A percentile compares a stretch with the other conserved stretches of the same genome.
Conservation (phyloP, 2,113 vertebrate genomes). For the Egretta garzetta region DNA sequence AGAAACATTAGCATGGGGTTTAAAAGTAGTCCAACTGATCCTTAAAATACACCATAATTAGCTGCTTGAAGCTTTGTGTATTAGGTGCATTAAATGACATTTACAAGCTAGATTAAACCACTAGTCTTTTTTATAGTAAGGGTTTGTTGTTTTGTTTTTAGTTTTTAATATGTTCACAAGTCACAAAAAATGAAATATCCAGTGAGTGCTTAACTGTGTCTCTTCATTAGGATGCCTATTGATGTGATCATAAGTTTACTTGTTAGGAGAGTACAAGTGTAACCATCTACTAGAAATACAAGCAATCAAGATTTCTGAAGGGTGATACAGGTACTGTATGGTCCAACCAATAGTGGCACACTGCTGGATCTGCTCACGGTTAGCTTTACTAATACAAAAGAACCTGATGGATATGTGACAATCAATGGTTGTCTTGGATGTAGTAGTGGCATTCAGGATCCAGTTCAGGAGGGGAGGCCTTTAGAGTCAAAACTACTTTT, state of each 20-base stretch:
- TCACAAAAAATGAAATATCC: background rate
- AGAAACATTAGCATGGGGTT: background rate
- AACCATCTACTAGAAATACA: background rate
- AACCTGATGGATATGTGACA: background rate
- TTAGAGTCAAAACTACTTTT: background rate
- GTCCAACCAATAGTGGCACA: background rate
- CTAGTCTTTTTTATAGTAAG: background rate
- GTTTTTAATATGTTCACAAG: background rate
- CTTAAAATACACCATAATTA: background rate
- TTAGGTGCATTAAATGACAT: background rate
- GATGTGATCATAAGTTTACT: background rate
- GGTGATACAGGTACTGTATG: accelerated
- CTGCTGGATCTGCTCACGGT: background rate
- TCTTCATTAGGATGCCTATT: background rate
- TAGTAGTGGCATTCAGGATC: background rate
- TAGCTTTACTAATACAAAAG: background rate
- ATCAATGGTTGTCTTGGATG: background rate
- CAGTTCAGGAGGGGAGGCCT: background rate
- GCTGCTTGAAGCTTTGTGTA: background rate
- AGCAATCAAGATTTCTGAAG: background rate
- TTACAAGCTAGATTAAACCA: background rate
- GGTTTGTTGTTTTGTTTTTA: background rate
- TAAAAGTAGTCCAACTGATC: background rate
- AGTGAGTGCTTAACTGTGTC: background rate
- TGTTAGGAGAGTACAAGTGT: background rate